phyloP scores from a whole-genome alignment of 2,113 vertebrate species.

The Macroglossus sobrinus region DNA sequence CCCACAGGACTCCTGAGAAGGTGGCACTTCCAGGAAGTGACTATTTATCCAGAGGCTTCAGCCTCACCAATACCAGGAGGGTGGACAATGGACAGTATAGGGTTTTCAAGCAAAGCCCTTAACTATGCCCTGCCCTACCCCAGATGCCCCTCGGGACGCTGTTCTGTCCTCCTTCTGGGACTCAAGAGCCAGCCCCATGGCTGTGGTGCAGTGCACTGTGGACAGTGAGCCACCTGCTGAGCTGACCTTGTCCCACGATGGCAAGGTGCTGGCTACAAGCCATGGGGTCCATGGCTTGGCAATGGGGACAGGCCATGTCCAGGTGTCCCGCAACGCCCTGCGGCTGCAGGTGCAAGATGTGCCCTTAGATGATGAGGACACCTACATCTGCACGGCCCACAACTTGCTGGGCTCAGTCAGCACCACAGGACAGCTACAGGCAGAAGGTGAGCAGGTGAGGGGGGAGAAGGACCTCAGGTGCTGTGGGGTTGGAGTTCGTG shows the following conservation, averaged over 20 bases:
- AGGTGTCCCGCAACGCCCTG: slow-evolving; percentile 71
- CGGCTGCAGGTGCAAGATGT: slow-evolving; percentile 56
- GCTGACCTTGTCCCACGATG: slow-evolving; percentile 51
- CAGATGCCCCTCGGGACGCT: slow-evolving; percentile 77
- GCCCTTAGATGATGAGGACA: not conserved
- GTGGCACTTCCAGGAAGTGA: not conserved
- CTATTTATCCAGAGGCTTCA: not conserved
- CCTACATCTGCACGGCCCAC: slow-evolving; percentile 76
- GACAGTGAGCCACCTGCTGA: slow-evolving; percentile 77
- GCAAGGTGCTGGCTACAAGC: slow-evolving; percentile 52
- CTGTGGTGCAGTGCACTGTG: slow-evolving; percentile 75
- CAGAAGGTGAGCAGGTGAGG: slow-evolving; percentile 64
- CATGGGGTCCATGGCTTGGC: fast-evolving
- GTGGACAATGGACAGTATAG: not conserved
- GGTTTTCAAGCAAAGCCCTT: not conserved
- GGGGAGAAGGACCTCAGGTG: fast-evolving
- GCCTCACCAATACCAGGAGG: not conserved
- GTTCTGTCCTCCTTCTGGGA: slow-evolving; percentile 74
- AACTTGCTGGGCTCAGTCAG: slow-evolving; percentile 69
- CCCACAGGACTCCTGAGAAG: not conserved
- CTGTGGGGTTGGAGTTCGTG: not conserved
- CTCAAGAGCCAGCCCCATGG: not conserved
- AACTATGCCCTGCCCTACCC: not conserved
- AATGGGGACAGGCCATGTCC: not conserved
- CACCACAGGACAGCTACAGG: not conserved